phyloP scores from a whole-genome alignment of 2,113 vertebrate species.

The Paramisgurnus dabryanus region DNA sequence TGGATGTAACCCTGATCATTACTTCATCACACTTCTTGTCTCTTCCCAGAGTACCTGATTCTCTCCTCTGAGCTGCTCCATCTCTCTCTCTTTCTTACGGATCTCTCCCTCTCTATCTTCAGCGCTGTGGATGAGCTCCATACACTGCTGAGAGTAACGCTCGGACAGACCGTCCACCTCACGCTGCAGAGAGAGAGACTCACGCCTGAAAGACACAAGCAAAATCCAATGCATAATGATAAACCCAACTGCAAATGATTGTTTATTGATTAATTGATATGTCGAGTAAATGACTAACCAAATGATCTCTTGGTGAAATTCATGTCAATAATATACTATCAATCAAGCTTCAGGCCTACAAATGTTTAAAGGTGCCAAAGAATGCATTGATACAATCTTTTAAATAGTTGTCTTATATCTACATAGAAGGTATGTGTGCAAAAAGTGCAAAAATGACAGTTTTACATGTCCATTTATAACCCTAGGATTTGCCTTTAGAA shows the following conservation, averaged over 20 bases:
- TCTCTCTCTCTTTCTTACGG: slow-evolving; percentile 77
- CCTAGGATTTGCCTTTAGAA: too few species aligned
- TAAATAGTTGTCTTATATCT: too few species aligned
- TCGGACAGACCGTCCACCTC: slow-evolving; percentile 88
- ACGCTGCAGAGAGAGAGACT: slow-evolving; percentile 74
- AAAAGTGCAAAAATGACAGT: too few species aligned
- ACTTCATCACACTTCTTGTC: neutral
- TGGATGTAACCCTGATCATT: too few species aligned
- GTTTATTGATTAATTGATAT: slow-evolving; percentile 15
- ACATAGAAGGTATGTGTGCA: too few species aligned
- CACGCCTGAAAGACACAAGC: slow-evolving; percentile 69
- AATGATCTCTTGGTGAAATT: neutral
- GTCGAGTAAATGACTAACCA: neutral
- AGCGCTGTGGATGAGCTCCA: slow-evolving; percentile 80
- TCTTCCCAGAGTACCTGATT: slow-evolving; percentile 81
- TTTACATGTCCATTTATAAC: too few species aligned
- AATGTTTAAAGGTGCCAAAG: too few species aligned
- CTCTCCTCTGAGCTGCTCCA: slow-evolving; percentile 84
- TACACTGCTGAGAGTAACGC: slow-evolving; percentile 86
- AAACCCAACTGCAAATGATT: slow-evolving; percentile 27
- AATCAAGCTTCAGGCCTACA: neutral
- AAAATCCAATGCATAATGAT: slow-evolving; percentile 7
- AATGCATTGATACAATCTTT: too few species aligned
- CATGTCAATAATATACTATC: neutral
- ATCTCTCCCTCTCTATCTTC: slow-evolving; percentile 76